Base-by-base conservation (phyloP, 2,888 invertebrate genomes). In the Drosophila macrospina region DNA sequence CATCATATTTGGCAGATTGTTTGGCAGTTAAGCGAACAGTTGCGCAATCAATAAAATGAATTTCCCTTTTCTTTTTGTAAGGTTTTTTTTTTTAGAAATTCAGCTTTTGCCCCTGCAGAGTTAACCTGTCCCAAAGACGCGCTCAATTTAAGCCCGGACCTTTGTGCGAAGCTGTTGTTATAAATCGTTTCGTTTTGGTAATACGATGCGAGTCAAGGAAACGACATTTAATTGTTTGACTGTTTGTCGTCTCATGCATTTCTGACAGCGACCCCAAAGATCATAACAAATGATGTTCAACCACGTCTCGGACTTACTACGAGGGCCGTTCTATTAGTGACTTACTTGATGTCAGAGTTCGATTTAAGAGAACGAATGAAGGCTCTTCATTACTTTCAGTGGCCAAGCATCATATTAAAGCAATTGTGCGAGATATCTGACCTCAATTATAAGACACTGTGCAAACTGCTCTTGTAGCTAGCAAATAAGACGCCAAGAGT, bases 31-130 rank as follows among this genome's bases (percentile, higher is more conserved):
- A 87, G 70, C 69, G 67, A 63, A 67, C 50, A 24, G 72, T 80
- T 67, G 50, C 42, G 59, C 83, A 83, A 86, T 88, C 82, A 83
- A 83, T 88, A 88, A 74, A 80, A 54, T 68, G 80, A 64, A 66
- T 74, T 86, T 73, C 47, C 48, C 37, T 34, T 37, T 32, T 41
- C 30, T 11, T 41, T 65, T 75, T 61, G 34, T 59, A 7, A 48
- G 41, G 26, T 5, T 15, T 45, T 51, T 50, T 57, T 42, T 51
- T 50, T 57, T 42, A 32, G 24, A 11, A 28, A 32, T 42, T 54
- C 41, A 42, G 8, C 42, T 36, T 41, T 48, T 32, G 34, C 10
- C 41, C 30, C 26, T 60, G 39, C 16, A 37, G 10, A 24, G 39
- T 13, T 20, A 50, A 16, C 55, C 45, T 16, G 32, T 39, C 24